These are phyloP conservation scores for Goniozus legneri DNA, from an alignment of 1,140 invertebrate species.

Conservation along the genomic window DNA sequence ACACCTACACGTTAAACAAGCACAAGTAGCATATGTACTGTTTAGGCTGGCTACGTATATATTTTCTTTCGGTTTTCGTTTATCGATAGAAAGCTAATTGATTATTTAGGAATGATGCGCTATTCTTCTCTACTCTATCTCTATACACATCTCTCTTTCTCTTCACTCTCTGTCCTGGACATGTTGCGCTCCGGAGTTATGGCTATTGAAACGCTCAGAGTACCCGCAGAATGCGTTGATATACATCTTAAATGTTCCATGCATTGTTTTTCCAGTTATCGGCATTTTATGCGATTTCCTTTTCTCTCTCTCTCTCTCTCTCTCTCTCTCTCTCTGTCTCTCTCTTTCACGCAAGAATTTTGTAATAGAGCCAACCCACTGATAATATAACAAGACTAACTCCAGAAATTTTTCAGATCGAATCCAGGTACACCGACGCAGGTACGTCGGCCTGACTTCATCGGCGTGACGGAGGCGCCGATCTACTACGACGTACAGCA, in stretches of 20 bases:
- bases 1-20: not conserved
- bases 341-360: too few relatives aligned
- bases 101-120: not conserved
- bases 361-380: not conserved
- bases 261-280: too few relatives aligned
- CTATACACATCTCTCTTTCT: slow-evolving; percentile 19
- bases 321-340: slow-evolving; percentile 30
- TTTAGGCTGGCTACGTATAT: not conserved
- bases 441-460: slow-evolving; percentile 79
- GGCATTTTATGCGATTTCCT: not conserved
- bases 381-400: slow-evolving; percentile 6
- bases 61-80: not conserved
- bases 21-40: not conserved
- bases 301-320: slow-evolving; percentile 12
- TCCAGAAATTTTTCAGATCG: slow-evolving; percentile 68
- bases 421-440: slow-evolving; percentile 87
- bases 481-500: slow-evolving; percentile 56
- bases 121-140: slow-evolving; percentile 1
- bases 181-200: too few relatives aligned
- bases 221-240: too few relatives aligned
- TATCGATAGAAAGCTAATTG: too few relatives aligned
- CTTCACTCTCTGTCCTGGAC: slow-evolving; percentile 43
- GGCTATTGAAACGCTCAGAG: too few relatives aligned
- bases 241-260: too few relatives aligned
- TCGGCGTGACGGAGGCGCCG: slow-evolving; percentile 62